These are phyloP conservation scores for Clytia hemisphaerica DNA, from an alignment of 30 jellyfish, hydroid and myxozoan genomes.

Conservation along the genomic window DNA sequence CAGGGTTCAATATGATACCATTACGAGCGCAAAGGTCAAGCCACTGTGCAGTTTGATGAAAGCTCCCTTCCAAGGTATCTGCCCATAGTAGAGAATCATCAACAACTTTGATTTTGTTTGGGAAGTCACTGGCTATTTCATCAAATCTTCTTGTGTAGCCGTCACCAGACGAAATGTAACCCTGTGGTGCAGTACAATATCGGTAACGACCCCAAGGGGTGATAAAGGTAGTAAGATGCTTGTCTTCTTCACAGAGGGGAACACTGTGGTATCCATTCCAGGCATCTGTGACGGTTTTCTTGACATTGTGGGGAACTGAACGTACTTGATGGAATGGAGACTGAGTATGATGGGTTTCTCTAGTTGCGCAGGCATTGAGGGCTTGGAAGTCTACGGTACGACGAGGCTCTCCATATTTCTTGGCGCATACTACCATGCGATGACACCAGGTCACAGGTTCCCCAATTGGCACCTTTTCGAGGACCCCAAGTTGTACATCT, in stretches of 20 bases:
- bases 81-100: conserved; percentile 12
- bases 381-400: conserved; percentile 45
- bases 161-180: conserved; percentile 24
- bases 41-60: conserved; percentile 1
- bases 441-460: conserved; percentile 42
- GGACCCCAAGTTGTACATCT: conserved; percentile 29
- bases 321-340: conserved; percentile 49
- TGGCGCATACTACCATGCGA: conserved; percentile 30
- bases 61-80: not conserved
- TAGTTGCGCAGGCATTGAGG: conserved; percentile 5
- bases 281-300: too few species aligned
- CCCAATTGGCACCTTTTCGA: conserved; percentile 38
- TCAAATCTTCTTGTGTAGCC: conserved; percentile 25
- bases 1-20: not conserved
- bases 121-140: conserved; percentile 13
- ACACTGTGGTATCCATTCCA: conserved; percentile 8
- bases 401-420: conserved; percentile 24
- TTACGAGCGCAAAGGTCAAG: conserved; percentile 12
- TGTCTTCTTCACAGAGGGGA: not conserved
- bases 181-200: conserved; percentile 11
- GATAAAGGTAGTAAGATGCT: not conserved
- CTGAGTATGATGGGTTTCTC: conserved; percentile 49
- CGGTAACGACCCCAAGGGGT: conserved; percentile 25
- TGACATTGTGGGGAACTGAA: too few species aligned
- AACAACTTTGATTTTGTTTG: not conserved